Conservation (phyloP, 2,888 invertebrate species). For the Netelia virgata region DNA sequence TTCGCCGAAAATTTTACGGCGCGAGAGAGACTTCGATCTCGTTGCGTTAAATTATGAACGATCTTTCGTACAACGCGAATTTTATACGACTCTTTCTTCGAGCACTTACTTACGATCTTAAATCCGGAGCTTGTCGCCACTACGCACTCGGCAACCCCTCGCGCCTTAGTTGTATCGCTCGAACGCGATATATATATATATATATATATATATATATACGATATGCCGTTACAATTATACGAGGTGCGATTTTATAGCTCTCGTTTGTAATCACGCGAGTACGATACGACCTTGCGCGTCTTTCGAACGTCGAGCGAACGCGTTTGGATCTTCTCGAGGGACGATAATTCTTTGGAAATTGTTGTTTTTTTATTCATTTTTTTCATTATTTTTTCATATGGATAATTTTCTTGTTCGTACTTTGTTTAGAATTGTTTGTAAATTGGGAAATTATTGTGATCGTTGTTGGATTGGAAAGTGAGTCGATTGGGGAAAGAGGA, state of each 20-base stretch:
- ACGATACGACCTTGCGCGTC: background rate
- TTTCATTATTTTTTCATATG: too few species aligned
- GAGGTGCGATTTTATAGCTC: conserved; percentile 53
- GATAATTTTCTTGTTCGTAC: too few species aligned
- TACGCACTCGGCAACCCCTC: background rate
- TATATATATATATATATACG: conserved; percentile 1
- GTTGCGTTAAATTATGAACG: background rate
- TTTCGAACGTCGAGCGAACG: too few species aligned
- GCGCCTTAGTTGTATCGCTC: conserved; percentile 44
- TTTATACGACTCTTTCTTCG: conserved; percentile 44
- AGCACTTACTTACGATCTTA: conserved; percentile 17
- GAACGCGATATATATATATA: too few species aligned
- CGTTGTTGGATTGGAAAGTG: background rate
- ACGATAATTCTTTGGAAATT: too few species aligned
- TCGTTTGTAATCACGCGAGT: conserved; percentile 25
- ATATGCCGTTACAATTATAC: conserved; percentile 48
- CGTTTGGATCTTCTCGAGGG: too few species aligned
- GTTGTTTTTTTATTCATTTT: too few species aligned
- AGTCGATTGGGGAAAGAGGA: background rate
- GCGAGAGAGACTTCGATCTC: too few species aligned
- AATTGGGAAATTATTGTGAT: too few species aligned
- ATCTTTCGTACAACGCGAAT: background rate
- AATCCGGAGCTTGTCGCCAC: background rate
- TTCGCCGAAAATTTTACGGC: too few species aligned
- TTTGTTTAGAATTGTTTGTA: too few species aligned